Evolutionary conservation across 2,797 vertebrate genomes (phyloP).

Genomic region (Oreortyx pictus): DNA sequence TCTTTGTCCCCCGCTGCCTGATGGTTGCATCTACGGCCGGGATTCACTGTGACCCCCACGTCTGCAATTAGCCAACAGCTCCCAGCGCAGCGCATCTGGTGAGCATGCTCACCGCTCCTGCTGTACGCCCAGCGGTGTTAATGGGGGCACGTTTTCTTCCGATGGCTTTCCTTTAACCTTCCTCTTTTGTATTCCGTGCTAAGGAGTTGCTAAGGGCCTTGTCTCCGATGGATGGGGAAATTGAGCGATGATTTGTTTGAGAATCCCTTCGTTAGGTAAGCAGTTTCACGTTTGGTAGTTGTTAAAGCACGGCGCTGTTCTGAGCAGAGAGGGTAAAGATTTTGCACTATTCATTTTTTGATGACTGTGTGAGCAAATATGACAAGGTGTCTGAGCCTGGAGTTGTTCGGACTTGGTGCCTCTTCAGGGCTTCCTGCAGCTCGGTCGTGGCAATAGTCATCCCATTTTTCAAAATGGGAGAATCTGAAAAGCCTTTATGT

Average conservation of each 20-base stretch:
- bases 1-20: slow-evolving; percentile 39
- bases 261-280: neutral
- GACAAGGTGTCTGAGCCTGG: neutral
- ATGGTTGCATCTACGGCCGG: slow-evolving; percentile 30
- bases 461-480: neutral
- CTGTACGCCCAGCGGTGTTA: neutral
- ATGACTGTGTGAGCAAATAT: neutral
- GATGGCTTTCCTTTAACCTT: neutral
- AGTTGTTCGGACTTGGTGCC: neutral
- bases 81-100: neutral
- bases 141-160: neutral
- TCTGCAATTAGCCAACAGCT: slow-evolving; percentile 33
- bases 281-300: neutral
- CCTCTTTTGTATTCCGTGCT: neutral
- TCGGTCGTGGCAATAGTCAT: neutral
- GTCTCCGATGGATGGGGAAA: slow-evolving; percentile 36
- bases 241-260: slow-evolving; percentile 17
- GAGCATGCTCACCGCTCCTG: neutral
- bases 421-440: neutral
- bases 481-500: neutral
- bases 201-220: slow-evolving; percentile 13
- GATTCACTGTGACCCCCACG: slow-evolving; percentile 49
- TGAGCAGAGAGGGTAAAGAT: neutral
- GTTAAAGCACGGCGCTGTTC: neutral
- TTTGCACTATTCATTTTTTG: neutral